phyloP scores from a whole-genome alignment of 2,113 vertebrate species.

The Lagopus leucura region DNA sequence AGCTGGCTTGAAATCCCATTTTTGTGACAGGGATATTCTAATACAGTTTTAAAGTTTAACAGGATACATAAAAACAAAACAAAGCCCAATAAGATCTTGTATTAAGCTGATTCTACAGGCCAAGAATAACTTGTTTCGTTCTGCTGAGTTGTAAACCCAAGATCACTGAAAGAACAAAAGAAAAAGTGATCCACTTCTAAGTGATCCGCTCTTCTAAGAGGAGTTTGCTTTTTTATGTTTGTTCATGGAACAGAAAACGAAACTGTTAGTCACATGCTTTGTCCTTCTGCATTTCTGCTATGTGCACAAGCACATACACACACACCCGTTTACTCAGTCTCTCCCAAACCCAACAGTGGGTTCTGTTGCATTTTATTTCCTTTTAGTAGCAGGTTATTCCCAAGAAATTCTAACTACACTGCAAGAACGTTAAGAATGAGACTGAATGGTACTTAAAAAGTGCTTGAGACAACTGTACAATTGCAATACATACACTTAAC shows the following conservation, averaged over 20 bases:
- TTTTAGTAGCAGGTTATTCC: not conserved
- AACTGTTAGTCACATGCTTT: not conserved
- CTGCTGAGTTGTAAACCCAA: not conserved
- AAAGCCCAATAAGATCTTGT: not conserved
- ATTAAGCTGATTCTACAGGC: not conserved
- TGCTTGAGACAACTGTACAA: not conserved
- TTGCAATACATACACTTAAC: not conserved
- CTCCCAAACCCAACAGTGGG: not conserved
- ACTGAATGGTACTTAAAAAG: not conserved
- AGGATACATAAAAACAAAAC: not conserved
- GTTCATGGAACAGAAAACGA: not conserved
- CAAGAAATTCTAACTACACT: not conserved
- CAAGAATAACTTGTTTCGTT: not conserved
- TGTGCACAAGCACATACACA: not conserved
- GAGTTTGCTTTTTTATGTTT: not conserved
- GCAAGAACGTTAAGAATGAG: not conserved
- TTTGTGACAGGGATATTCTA: not conserved
- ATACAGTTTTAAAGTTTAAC: not conserved
- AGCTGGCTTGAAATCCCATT: not conserved
- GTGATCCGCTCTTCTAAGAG: not conserved
- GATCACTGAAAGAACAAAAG: not conserved
- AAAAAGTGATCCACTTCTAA: not conserved
- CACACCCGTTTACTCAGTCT: accelerated
- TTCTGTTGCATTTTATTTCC: not conserved
- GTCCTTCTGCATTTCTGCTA: not conserved